Percentiles rank a stretch among this genome's conserved stretches.
These are phyloP conservation scores for Bubo bubo DNA, from an alignment of 2,113 vertebrate species.

Conservation along the genomic window DNA sequence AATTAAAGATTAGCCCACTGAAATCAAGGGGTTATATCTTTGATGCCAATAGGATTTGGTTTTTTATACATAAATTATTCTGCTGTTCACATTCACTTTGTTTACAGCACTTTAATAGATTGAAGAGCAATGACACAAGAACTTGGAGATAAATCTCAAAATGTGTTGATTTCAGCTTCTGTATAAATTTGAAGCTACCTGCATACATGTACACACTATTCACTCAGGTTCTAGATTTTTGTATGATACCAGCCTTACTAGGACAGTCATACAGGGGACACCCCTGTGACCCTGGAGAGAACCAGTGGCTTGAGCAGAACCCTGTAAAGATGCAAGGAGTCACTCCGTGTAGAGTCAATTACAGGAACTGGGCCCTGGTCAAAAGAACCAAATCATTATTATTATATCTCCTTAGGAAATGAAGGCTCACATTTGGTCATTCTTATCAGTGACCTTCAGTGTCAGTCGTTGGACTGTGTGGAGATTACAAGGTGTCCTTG, in stretches of 20 bases:
- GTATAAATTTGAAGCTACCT: not conserved
- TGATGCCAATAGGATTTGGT: not conserved
- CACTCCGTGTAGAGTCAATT: not conserved
- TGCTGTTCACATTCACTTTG: not conserved
- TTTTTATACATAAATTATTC: not conserved
- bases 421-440: not conserved
- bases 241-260: not conserved
- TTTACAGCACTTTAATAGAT: not conserved
- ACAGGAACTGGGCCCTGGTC: not conserved
- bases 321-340: not conserved
- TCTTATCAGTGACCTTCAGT: not conserved
- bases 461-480: not conserved
- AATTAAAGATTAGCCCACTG: not conserved
- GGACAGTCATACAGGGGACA: not conserved
- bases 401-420: not conserved
- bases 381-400: not conserved
- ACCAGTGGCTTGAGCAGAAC: not conserved
- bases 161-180: not conserved
- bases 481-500: not conserved
- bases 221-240: not conserved
- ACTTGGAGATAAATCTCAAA: not conserved
- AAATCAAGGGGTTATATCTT: not conserved
- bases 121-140: not conserved
- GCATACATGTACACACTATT: accelerated
- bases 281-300: not conserved